Base-by-base conservation (phyloP, 2,797 vertebrate species). In the Spea hammondii region DNA sequence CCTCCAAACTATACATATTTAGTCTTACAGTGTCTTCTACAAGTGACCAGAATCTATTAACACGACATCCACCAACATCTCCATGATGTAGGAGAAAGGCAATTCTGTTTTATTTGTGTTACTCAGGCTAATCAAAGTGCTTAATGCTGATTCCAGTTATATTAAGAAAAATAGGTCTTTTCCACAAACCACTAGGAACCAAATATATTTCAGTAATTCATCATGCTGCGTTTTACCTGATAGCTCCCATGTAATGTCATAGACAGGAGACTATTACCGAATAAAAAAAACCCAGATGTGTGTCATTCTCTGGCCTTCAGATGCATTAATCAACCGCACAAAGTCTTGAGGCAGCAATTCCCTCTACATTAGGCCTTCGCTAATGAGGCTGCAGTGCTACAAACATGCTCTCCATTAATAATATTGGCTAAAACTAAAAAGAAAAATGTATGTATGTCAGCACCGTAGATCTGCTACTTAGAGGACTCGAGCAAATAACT, bases 341-440 rank as follows among this genome's bases (percentile, higher is more conserved):
- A 45, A 65, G 64, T 47, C 1, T 9, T 46, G 45, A 65, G 45
- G 64, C 10, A 65, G 64, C 64, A 65, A 65, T 65, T 44, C 64
- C 64, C 64, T 45, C 64, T 65, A 13, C 44, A 65, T 45, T 13
- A 65, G 11, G 59, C 59, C 44, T 4, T 11, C 44, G 4, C 32
- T 65, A 65, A 65, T 47, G 64, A 65, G 45, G 12, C 12, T 65
- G 64, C 12, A 65, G 11, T 65, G 64, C 45, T 65, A 32, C 59
- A 10, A 4, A 46, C 45, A 47, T 65, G 45, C 45, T 45, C 32
- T 65, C 10, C 32, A 45, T 45, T 10, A 10, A 65, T 45, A 45
- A 65, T 12, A 54, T 54, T 45, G 45, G 45, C 64, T 65, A 45
- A 45, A 65, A 46, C 64, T 65, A 45, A 45, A 65, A 12, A 2